A percentile compares a stretch with the other conserved stretches of the same genome.
Conservation (phyloP, 2,888 invertebrate species). For the Seladonia tumulorum region DNA sequence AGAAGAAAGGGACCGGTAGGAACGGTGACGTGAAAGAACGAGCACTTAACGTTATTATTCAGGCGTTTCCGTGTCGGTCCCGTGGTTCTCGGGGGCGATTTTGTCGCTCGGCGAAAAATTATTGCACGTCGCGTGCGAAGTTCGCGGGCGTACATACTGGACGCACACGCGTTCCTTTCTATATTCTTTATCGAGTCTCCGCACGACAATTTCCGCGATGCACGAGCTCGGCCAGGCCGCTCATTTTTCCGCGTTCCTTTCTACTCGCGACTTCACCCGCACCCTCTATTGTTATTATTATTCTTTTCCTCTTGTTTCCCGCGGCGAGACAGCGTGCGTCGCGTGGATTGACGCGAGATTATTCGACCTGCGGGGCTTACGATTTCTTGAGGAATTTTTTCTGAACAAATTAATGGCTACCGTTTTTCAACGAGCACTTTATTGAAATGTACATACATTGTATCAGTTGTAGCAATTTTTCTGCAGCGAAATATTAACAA, state of each 20-base stretch:
- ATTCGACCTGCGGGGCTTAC: background rate
- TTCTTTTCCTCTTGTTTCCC: background rate
- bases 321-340: background rate
- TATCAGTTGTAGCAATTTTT: too few species aligned
- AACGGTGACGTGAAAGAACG: background rate
- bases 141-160: constrained; percentile 37
- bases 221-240: constrained; percentile 10
- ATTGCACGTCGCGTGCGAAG: constrained; percentile 47
- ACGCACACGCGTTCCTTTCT: constrained; percentile 54
- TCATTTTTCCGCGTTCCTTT: constrained; percentile 7
- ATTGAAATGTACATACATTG: background rate
- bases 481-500: too few species aligned
- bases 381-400: background rate
- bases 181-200: constrained; percentile 50
- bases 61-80: background rate
- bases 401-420: background rate
- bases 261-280: background rate
- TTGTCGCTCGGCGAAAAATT: constrained; percentile 35
- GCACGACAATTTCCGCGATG: constrained; percentile 52
- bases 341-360: constrained; percentile 28
- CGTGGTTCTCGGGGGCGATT: constrained; percentile 22
- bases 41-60: constrained; percentile 8
- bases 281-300: background rate
- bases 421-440: background rate
- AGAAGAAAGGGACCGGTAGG: background rate